Evolutionary conservation across 2,888 invertebrate species (phyloP).

Genomic region (Cerastis leucographa): DNA sequence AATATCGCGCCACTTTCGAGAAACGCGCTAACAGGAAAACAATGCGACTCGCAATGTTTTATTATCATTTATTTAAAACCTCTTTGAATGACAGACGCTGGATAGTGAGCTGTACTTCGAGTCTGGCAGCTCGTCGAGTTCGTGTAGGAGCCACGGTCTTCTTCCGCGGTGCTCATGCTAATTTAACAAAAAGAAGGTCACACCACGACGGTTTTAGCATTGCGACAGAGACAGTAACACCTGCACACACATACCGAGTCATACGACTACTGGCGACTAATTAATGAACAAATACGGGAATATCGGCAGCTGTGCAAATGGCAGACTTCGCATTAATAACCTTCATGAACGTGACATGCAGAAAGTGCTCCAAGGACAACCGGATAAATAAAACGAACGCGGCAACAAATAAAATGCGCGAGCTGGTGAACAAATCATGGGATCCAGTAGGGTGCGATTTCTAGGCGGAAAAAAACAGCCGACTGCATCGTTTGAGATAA

Average conservation of each 20-base stretch:
- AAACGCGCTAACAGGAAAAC: conserved; percentile 30
- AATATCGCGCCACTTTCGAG: conserved; percentile 15
- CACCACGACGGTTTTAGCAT: neutral
- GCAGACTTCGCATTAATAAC: conserved; percentile 8
- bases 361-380: conserved; percentile 3
- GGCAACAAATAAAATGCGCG: neutral
- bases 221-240: conserved; percentile 4
- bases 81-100: neutral
- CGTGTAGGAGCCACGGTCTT: neutral
- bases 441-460: neutral
- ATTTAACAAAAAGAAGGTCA: conserved; percentile 10
- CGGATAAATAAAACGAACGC: neutral
- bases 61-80: conserved; percentile 16
- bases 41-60: neutral
- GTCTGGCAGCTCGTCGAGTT: neutral
- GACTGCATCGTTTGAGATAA: neutral
- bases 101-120: neutral
- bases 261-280: neutral
- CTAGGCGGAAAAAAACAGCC: neutral
- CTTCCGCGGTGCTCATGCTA: neutral
- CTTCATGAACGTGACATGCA: conserved; percentile 24
- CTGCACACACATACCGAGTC: conserved; percentile 13
- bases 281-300: neutral
- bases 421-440: neutral
- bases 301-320: conserved; percentile 32